phyloP scores from a whole-genome alignment of 2,113 vertebrate genomes.

The Heloderma charlesbogerti region DNA sequence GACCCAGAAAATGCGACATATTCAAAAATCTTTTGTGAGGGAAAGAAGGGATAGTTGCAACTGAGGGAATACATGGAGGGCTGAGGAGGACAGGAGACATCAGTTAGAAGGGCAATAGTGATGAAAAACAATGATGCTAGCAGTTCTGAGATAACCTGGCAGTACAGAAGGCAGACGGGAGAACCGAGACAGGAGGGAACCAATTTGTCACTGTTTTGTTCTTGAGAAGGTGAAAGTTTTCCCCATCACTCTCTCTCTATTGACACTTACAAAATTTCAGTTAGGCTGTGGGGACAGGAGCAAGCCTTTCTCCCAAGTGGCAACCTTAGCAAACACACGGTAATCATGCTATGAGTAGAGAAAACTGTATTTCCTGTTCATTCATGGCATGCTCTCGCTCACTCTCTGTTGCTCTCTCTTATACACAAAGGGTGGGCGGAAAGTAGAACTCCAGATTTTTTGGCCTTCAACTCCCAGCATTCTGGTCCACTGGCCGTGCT shows the following conservation, averaged over 20 bases:
- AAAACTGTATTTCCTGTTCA: neutral
- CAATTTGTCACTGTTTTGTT: neutral
- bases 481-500: too few species aligned
- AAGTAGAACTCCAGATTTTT: neutral
- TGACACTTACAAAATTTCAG: neutral
- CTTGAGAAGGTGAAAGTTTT: neutral
- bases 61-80: neutral
- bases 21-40: neutral
- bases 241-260: neutral
- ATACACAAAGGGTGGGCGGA: too few species aligned
- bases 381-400: too few species aligned
- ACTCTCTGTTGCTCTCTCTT: too few species aligned
- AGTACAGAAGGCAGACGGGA: neutral
- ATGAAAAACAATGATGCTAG: neutral
- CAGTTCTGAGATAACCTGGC: neutral
- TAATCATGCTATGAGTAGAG: neutral
- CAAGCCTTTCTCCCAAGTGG: neutral
- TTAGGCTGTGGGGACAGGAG: neutral
- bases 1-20: neutral
- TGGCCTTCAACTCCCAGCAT: neutral
- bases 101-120: neutral
- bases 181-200: neutral
- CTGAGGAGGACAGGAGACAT: neutral
- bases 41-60: neutral
- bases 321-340: too few species aligned